These are phyloP conservation scores for Entelurus aequoreus DNA, from an alignment of 2,113 vertebrate genomes.

Conservation along the genomic window DNA sequence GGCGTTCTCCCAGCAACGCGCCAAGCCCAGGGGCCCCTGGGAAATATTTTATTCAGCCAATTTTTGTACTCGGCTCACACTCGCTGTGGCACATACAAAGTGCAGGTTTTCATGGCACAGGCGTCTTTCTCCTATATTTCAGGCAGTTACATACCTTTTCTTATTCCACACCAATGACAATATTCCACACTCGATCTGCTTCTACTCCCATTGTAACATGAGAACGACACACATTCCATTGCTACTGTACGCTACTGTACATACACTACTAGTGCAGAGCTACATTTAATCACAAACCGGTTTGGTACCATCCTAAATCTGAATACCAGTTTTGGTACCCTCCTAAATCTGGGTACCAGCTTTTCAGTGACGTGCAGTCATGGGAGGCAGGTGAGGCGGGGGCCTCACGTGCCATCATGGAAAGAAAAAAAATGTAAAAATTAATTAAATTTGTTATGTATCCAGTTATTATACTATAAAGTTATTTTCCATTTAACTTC, in stretches of 20 bases:
- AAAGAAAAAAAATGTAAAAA: too few species aligned
- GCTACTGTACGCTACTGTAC: background rate
- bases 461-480: too few species aligned
- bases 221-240: background rate
- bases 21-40: slow-evolving; percentile 52
- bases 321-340: too few species aligned
- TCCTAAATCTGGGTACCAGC: too few species aligned
- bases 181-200: background rate
- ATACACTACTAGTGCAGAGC: too few species aligned
- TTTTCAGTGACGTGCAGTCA: too few species aligned
- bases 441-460: too few species aligned
- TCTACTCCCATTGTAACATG: background rate
- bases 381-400: too few species aligned
- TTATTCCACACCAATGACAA: background rate
- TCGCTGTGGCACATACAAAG: slow-evolving; percentile 23
- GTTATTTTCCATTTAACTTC: too few species aligned
- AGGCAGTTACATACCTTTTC: background rate
- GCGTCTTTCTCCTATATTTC: slow-evolving; percentile 48
- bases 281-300: too few species aligned
- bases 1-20: slow-evolving; percentile 55
- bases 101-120: slow-evolving; percentile 40
- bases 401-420: too few species aligned
- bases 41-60: slow-evolving; percentile 69
- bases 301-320: too few species aligned
- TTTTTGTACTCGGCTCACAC: slow-evolving; percentile 42